A percentile compares a stretch with the other conserved stretches of the same genome.
Evolutionary conservation across 1,140 invertebrate species (phyloP).

Genomic region (Calliphora vicina): DNA sequence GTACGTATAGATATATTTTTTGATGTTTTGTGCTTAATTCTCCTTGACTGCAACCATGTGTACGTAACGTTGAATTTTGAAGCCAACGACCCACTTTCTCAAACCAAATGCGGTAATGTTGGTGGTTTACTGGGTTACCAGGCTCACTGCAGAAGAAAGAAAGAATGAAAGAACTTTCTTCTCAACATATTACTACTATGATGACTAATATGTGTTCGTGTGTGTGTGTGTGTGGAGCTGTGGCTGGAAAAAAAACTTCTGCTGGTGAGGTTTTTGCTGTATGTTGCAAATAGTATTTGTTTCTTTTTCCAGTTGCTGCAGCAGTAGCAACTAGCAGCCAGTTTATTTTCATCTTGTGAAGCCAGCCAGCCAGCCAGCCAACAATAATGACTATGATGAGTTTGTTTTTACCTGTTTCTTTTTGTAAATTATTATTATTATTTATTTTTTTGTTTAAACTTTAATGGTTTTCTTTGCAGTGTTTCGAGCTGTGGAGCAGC

Average conservation of each 20-base stretch:
- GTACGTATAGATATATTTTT: no score
- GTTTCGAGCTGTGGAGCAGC: neutral
- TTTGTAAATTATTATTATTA: neutral
- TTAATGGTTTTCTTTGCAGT: neutral
- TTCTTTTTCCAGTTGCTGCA: neutral
- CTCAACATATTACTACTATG: neutral
- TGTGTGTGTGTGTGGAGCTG: neutral
- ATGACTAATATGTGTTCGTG: neutral
- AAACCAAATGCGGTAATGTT: constrained; percentile 32
- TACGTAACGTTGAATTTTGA: neutral
- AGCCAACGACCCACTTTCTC: constrained; percentile 28
- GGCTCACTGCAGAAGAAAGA: neutral
- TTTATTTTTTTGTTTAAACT: neutral
- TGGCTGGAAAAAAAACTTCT: neutral
- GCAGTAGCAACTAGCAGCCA: neutral
- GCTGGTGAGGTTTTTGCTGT: neutral
- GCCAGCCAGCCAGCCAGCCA: no score
- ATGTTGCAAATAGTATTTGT: neutral
- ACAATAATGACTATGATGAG: constrained; percentile 3
- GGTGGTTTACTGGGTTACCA: constrained; percentile 32
- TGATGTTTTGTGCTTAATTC: neutral
- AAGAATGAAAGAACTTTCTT: constrained; percentile 4
- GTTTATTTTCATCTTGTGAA: no score
- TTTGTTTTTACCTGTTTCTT: constrained; percentile 10
- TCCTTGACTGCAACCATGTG: constrained; percentile 5